Base-by-base conservation (phyloP, 2,888 invertebrate species). In the Lacanobia wlatinum region DNA sequence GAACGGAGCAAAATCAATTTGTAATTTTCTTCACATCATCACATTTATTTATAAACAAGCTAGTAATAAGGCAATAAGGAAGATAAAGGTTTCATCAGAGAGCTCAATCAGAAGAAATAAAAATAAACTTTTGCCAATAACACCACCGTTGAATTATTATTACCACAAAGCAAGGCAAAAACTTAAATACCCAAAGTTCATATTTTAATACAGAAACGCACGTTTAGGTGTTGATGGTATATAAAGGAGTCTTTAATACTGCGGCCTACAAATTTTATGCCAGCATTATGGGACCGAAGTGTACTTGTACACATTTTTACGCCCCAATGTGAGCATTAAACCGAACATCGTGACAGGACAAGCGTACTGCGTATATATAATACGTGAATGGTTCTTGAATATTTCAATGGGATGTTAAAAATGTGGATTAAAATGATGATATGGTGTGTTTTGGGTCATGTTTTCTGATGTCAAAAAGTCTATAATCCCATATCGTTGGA, bases 281-380 rank as follows among this genome's bases (percentile, higher is more conserved):
- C 69, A 74, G 60, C 76, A 87, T 89, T 87, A 89, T 82, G 80
- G 71, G 73, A 78, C 73, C 72, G n/a, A 83, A 85, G 84, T 84
- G 80, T 84, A 84, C 85, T 87, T 85, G 80, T 84, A 84, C 85
- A 86, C 83, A 83, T 87, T 89, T 88, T 89, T 88, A 89, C 82
- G 75, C 82, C 82, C 74, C 82, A 83, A 82, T 82, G 85, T 80
- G 78, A 76, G 76, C 80, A 84, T 86, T 86, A 87, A 87, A 78
- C 63, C 69, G 73, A 78, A 78, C 63, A 79, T 83, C 69, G 64
- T 79, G 74, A 77, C 79, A 76, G 82, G 76, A 76, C 85, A 75
- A 78, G 71, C 59, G 48, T 69, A 65, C 55, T 70, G 64, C 73
- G 67, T 66, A 80, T 72, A 73, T 66, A 80, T 72, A 73, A 73